Percentiles rank a stretch among this genome's conserved stretches.
Conservation (phyloP, 2,888 invertebrate genomes). For the Ennomos quercinarius region DNA sequence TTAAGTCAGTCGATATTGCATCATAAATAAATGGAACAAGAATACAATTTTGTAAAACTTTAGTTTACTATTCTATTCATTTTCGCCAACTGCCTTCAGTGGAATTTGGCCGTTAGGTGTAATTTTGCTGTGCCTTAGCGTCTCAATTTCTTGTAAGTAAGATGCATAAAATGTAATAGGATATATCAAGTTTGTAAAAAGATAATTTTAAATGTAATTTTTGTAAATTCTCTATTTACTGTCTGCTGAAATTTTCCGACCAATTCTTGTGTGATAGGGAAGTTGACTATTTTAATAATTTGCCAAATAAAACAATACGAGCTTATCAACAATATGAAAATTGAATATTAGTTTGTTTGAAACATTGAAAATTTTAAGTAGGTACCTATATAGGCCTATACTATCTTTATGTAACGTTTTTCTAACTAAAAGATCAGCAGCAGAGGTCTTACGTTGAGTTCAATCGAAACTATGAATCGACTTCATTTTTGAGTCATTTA, state of each 20-base stretch:
- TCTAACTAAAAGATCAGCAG: too few species aligned
- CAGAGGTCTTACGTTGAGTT: too few species aligned
- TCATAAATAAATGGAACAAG: neutral
- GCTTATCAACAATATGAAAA: neutral
- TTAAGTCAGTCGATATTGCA: constrained; percentile 1
- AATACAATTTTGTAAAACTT: neutral
- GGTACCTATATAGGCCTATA: too few species aligned
- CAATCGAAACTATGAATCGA: too few species aligned
- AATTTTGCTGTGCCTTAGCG: constrained; percentile 85
- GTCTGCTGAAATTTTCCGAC: constrained; percentile 55
- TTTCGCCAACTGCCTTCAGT: constrained; percentile 9
- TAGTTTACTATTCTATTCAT: neutral
- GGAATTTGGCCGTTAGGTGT: constrained; percentile 54
- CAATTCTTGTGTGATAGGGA: constrained; percentile 46
- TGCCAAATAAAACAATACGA: neutral
- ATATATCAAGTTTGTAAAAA: constrained; percentile 74
- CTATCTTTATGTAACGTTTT: too few species aligned
- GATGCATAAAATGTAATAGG: constrained; percentile 65
- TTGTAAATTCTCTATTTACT: constrained; percentile 74
- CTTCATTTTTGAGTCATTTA: too few species aligned
- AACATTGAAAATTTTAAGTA: too few species aligned
- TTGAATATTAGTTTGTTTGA: neutral
- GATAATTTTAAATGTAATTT: constrained; percentile 59
- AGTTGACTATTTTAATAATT: constrained; percentile 30
- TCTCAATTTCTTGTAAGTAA: constrained; percentile 82